Evolutionary conservation across 2,113 vertebrate species (phyloP), one percentile per base, ranked within the genome.

Genomic region (Cichladusa arquata): DNA sequence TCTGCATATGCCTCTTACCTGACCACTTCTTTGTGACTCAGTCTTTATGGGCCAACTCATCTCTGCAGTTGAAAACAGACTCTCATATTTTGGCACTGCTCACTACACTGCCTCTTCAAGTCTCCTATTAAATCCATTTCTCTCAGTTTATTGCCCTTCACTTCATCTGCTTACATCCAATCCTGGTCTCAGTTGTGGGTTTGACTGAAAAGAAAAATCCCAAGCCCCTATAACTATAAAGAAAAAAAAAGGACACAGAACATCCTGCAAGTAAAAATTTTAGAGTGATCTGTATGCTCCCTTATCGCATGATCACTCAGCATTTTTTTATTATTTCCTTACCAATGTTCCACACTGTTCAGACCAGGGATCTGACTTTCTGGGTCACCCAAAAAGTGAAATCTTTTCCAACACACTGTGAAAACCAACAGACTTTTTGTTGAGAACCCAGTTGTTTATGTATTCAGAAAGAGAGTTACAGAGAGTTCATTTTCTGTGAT

Each of bases 401-500:
- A 2, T 60, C 40, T 74, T 72, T 76, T 72, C 31, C 14, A 57
- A 40, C 9, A 44, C 20, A 19, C 13, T 51, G 6, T 54, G 62
- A 48, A 88, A 91, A 61, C 22, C 13, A 45, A 58, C 25, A 69
- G 34, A 29, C 72, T 77, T 74, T 94, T 96, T 93, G 78, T 48
- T 38, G 70, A 71, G 70, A 62, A 65, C n/a, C 19, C 18, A 14
- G 58, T 86, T 94, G 83, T 66, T 86, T 84, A 19, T 54, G 62
- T 85, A 88, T 91, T 95, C 69, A 88, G 84, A 92, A 85, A 86
- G 70, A 87, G 31, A 88, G 66, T 82, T 88, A 88, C 86, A 76
- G 62, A 72, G 79, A 93, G 88, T 92, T 97, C 54, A 88, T 82
- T 96, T 95, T 91, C 73, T 89, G 86, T 45, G 36, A 77, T 89